Conservation (phyloP, 2,797 vertebrate genomes). For the Bovichtus diacanthus region DNA sequence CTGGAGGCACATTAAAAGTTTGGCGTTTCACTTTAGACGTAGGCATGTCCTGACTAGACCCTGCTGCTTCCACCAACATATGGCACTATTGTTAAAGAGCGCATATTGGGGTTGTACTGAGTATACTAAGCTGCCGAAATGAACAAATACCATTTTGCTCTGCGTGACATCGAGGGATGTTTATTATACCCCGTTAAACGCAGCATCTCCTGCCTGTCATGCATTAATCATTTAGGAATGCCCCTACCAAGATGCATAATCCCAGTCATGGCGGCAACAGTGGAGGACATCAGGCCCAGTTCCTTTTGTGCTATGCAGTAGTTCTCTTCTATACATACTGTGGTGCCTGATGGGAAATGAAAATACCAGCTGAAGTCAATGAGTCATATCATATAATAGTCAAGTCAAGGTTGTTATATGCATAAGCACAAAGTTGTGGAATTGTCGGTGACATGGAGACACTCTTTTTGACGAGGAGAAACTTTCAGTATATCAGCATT, state of each 20-base stretch:
- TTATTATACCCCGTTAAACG: conserved; percentile 68
- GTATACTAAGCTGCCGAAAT: conserved; percentile 27
- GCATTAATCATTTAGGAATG: conserved; percentile 58
- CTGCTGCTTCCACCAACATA: conserved; percentile 51
- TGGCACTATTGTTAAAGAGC: conserved; percentile 66
- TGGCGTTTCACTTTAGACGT: conserved; percentile 58
- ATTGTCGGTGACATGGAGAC: conserved; percentile 42
- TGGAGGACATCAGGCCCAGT: conserved; percentile 34
- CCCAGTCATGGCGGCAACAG: conserved; percentile 7
- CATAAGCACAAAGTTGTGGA: conserved; percentile 27
- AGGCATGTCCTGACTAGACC: conserved; percentile 44
- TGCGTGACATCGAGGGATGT: conserved; percentile 61
- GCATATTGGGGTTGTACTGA: conserved; percentile 50
- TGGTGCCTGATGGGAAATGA: background rate
- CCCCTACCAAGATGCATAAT: conserved; percentile 26
- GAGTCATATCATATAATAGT: conserved; percentile 29
- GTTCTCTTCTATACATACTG: conserved; percentile 9
- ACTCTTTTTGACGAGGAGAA: conserved; percentile 50
- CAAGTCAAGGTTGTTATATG: conserved; percentile 51
- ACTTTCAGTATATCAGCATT: conserved; percentile 72
- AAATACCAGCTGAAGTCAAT: conserved; percentile 25
- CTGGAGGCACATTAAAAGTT: conserved; percentile 61
- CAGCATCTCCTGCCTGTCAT: conserved; percentile 50
- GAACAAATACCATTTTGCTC: conserved; percentile 61
- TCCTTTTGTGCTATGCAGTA: background rate